A percentile compares a stretch with the other conserved stretches of the same genome.
These are phyloP conservation scores for Aptenodytes patagonicus DNA, from an alignment of 2,113 vertebrate species.

Conservation along the genomic window DNA sequence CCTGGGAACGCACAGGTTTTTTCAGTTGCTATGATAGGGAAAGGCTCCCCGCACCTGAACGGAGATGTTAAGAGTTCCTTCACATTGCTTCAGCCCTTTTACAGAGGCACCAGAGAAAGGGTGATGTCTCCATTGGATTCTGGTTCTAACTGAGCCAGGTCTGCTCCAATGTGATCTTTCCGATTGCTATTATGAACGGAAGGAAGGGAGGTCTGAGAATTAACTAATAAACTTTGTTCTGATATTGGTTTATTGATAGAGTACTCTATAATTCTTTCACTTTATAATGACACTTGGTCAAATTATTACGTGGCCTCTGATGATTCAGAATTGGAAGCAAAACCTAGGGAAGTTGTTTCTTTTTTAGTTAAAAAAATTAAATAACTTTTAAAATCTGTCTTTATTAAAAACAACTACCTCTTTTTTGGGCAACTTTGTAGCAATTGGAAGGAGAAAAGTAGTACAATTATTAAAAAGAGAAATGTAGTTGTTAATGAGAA, in stretches of 20 bases:
- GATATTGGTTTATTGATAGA: not conserved
- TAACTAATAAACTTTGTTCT: not conserved
- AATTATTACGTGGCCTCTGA: not conserved
- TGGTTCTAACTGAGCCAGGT: not conserved
- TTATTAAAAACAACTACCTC: not conserved
- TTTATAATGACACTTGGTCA: not conserved
- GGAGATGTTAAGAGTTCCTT: not conserved
- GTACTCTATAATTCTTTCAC: not conserved
- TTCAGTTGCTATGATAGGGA: not conserved
- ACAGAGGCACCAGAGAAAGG: not conserved
- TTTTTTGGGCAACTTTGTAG: not conserved
- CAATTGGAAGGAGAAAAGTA: not conserved
- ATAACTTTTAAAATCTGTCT: not conserved
- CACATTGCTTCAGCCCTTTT: not conserved
- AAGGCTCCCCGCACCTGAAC: not conserved
- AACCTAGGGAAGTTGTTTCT: not conserved
- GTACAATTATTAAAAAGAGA: not conserved
- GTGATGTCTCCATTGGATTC: not conserved
- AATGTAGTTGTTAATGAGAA: not conserved
- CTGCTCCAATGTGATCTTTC: not conserved
- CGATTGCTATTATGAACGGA: not conserved
- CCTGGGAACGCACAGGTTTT: not conserved
- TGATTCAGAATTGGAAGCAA: not conserved
- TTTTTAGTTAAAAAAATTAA: not conserved
- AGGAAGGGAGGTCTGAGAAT: not conserved